Base-by-base conservation (phyloP, 2,888 invertebrate species). In the Morpho helenor region DNA sequence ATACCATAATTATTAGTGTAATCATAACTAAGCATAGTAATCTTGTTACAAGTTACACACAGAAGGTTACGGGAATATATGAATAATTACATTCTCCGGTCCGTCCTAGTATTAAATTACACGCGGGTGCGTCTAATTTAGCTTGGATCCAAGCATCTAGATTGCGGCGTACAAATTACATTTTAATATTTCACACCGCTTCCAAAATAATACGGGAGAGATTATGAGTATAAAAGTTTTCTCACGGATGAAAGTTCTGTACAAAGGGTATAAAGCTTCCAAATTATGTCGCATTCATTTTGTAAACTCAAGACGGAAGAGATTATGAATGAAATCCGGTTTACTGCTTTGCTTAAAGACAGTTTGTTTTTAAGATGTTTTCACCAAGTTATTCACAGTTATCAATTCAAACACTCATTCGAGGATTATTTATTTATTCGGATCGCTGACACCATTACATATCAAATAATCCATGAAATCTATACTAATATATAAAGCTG, bases 151-250 rank as follows among this genome's bases (percentile, higher is more conserved):
- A 60, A 52, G 49, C 23, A n/a, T 56, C 51, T 56, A 51, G 46
- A 22, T 47, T 60, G 57, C 56, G 50, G 62, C 60, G 53, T 60
- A 63, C 60, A 63, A 65, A 65, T 65, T 65, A 65, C 64, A 61
- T 60, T 62, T 62, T 64, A 60, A 64, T 60, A 64, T 63, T 63
- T 61, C 55, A 63, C 55, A 55, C 61, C 16, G 54, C 55, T 55
- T 43, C 47, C 63, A 55, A 59, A 56, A 51, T 63, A 58, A 63
- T 58, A 48, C 56, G 44, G 60, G 56, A 16, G 22, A 41, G 57
- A 60, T 60, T 63, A 63, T 52, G 50, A 58, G 52, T 58, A 16
- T 50, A 60, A 62, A 57, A 63, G 58, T 52, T 60, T 57, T 62
- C 56, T 56, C 44, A 50, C 43, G 41, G 49, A 54, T 50, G 58